Evolutionary conservation across 2,888 invertebrate genomes (phyloP).

Genomic region (Dinocampus coccinellae): DNA sequence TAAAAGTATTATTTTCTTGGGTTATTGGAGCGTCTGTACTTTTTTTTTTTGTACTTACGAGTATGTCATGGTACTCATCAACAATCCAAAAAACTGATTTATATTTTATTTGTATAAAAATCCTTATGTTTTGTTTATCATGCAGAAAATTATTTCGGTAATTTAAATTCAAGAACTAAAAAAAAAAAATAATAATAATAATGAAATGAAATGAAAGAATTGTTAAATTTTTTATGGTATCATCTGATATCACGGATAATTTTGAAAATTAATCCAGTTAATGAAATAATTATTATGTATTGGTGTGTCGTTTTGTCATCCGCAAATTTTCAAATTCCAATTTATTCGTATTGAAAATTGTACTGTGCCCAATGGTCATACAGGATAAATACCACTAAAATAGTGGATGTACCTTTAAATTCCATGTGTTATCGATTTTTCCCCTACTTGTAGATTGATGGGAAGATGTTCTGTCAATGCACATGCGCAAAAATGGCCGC

Average conservation of each 20-base stretch:
- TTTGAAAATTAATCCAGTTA: no score
- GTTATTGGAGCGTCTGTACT: neutral
- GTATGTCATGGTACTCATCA: constrained; percentile 6
- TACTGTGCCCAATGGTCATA: neutral
- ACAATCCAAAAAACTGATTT: neutral
- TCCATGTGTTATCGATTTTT: constrained; percentile 54
- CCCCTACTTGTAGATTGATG: constrained; percentile 40
- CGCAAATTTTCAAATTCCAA: no score
- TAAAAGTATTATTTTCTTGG: neutral
- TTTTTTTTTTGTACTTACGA: no score
- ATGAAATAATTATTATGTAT: no score
- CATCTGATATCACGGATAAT: no score
- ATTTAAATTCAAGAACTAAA: no score
- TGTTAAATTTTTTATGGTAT: no score
- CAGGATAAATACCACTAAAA: constrained; percentile 11
- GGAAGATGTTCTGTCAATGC: constrained; percentile 37
- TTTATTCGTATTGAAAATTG: neutral
- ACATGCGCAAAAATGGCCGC: constrained; percentile 54
- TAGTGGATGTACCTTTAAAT: constrained; percentile 42
- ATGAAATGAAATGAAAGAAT: no score
- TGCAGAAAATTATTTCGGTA: no score
- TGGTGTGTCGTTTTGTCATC: no score
- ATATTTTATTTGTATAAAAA: no score
- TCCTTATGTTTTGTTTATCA: neutral
- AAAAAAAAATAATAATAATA: no score